A percentile compares a stretch with the other conserved stretches of the same genome.
phyloP scores from a whole-genome alignment of 2,797 vertebrate genomes.

The Carduelis carduelis region DNA sequence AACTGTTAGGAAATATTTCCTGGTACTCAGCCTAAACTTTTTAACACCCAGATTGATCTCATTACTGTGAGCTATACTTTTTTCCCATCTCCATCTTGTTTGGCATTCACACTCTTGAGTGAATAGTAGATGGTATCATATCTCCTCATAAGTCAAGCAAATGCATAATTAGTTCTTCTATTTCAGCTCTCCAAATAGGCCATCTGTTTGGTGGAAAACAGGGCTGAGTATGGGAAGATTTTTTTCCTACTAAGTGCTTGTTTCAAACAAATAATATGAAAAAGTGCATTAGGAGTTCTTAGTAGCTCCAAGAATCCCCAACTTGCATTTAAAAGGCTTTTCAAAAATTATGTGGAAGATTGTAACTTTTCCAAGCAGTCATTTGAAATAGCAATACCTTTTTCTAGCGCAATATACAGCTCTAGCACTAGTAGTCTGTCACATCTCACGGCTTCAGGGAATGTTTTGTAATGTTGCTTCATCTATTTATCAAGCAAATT shows the following conservation, averaged over 20 bases:
- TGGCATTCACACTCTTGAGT: background rate
- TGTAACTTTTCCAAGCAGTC: background rate
- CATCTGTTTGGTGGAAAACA: constrained; percentile 45
- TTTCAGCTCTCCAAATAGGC: constrained; percentile 24
- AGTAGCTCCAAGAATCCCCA: background rate
- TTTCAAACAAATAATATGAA: background rate
- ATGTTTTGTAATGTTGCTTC: constrained; percentile 15
- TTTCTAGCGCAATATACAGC: background rate
- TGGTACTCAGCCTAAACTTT: constrained; percentile 37
- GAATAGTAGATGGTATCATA: constrained; percentile 29
- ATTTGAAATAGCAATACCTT: background rate
- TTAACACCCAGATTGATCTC: constrained; percentile 41
- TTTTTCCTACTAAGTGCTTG: background rate
- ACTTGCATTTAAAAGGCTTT: background rate
- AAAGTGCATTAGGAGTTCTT: background rate
- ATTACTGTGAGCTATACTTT: constrained; percentile 31
- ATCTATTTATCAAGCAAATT: constrained; percentile 23
- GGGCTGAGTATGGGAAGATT: background rate
- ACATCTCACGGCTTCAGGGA: background rate
- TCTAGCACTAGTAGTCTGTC: background rate
- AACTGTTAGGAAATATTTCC: constrained; percentile 40
- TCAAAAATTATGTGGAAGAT: background rate
- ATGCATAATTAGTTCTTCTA: constrained; percentile 43
- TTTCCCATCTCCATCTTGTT: background rate
- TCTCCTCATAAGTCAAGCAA: constrained; percentile 32